Evolutionary conservation across 2,797 vertebrate species (phyloP).

Genomic region (Argyrosomus regius): DNA sequence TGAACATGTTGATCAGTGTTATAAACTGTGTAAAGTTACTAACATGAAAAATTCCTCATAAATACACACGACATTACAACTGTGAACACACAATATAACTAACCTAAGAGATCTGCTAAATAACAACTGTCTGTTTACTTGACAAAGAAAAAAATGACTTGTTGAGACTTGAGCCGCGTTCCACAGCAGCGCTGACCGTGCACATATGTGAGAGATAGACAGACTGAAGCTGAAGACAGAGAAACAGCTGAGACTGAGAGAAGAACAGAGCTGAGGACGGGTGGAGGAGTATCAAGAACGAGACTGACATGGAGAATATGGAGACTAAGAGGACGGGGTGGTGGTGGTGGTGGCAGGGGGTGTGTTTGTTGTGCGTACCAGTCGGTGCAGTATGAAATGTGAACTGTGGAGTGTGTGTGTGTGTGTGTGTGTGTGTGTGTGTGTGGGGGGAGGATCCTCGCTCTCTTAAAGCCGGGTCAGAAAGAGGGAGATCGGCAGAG

Average conservation of each 20-base stretch:
- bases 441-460: conserved; percentile 69
- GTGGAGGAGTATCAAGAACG: background rate
- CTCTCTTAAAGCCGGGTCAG: conserved; percentile 62
- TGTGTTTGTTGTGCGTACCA: conserved; percentile 64
- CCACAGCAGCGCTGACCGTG: too few species aligned
- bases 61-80: too few species aligned
- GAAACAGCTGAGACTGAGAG: too few species aligned
- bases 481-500: conserved; percentile 45
- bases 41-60: too few species aligned
- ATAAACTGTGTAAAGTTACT: too few species aligned
- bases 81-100: too few species aligned
- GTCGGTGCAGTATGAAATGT: conserved; percentile 63
- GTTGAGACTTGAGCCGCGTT: too few species aligned
- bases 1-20: too few species aligned
- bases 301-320: conserved; percentile 10
- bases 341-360: background rate
- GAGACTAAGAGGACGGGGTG: background rate
- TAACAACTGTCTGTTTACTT: too few species aligned
- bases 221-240: background rate
- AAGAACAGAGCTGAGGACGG: background rate
- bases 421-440: conserved; percentile 36
- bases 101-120: too few species aligned
- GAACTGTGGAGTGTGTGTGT: conserved; percentile 36
- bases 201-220: too few species aligned
- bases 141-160: too few species aligned